These are phyloP conservation scores for Ormyrus pomaceus DNA, from an alignment of 2,888 invertebrate species.

Conservation along the genomic window DNA sequence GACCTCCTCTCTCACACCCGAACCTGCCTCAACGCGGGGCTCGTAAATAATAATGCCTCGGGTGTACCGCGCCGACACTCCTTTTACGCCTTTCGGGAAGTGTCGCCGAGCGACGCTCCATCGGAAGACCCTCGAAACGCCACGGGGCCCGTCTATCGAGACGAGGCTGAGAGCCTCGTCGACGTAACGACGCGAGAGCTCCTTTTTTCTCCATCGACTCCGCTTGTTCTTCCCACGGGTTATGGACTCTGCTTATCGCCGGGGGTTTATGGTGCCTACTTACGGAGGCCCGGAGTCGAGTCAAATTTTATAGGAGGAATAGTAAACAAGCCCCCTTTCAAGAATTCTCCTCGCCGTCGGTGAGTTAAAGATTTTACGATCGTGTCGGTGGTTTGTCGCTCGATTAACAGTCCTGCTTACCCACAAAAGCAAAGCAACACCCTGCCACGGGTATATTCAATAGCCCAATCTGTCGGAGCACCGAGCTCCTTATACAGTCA, in stretches of 20 bases:
- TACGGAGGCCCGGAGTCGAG: neutral
- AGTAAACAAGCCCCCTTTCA: neutral
- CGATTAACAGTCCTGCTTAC: too few species aligned
- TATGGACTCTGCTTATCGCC: slow-evolving; percentile 8
- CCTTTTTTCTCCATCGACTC: neutral
- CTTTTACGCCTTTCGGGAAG: slow-evolving; percentile 57
- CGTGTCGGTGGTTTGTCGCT: neutral
- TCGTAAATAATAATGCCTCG: slow-evolving; percentile 73
- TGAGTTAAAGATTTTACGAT: slow-evolving; percentile 20
- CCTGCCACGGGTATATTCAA: too few species aligned
- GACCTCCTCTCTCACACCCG: slow-evolving; percentile 61
- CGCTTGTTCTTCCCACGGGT: slow-evolving; percentile 19
- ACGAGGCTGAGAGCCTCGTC: slow-evolving; percentile 13
- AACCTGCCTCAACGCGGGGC: slow-evolving; percentile 55
- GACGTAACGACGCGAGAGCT: neutral
- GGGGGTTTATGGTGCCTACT: slow-evolving; percentile 13
- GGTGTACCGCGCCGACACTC: slow-evolving; percentile 67
- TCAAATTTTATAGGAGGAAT: slow-evolving; percentile 23
- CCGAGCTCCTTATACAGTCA: too few species aligned
- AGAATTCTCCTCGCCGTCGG: neutral
- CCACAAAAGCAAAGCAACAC: too few species aligned
- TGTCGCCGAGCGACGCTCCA: neutral
- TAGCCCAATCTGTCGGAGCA: too few species aligned
- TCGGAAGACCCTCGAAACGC: slow-evolving; percentile 24
- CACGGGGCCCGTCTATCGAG: neutral